These are phyloP conservation scores for Gadus macrocephalus DNA, from an alignment of 2,113 vertebrate genomes.

Conservation along the genomic window DNA sequence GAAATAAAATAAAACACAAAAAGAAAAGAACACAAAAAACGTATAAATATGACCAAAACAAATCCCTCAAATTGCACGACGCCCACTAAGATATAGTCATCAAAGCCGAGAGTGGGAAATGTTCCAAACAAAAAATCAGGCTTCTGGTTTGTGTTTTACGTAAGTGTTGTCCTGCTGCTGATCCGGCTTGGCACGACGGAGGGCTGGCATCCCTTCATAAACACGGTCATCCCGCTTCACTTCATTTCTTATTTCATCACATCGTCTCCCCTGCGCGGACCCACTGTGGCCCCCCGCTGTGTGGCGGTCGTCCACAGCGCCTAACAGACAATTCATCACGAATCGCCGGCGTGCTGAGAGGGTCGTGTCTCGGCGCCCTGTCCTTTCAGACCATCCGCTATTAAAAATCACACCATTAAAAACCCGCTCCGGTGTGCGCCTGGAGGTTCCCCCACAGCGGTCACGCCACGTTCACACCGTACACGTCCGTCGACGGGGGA, in stretches of 20 bases:
- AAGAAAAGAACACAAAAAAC: not conserved
- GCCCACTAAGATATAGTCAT: not conserved
- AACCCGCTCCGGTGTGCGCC: too few species aligned
- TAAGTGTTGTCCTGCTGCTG: not conserved
- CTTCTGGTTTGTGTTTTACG: slow-evolving; percentile 8
- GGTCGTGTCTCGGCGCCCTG: too few species aligned
- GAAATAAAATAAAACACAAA: not conserved
- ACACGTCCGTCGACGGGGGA: too few species aligned
- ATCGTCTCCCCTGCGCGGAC: too few species aligned
- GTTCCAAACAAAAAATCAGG: not conserved
- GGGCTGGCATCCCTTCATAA: not conserved
- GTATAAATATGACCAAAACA: slow-evolving; percentile 13
- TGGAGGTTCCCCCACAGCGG: too few species aligned
- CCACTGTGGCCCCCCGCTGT: too few species aligned
- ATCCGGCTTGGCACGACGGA: not conserved
- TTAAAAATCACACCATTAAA: too few species aligned
- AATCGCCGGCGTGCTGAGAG: too few species aligned
- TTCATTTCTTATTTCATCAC: not conserved
- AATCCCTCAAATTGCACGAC: slow-evolving; percentile 13
- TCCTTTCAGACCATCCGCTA: too few species aligned
- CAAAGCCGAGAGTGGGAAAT: slow-evolving; percentile 4
- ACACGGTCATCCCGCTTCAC: not conserved
- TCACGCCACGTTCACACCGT: too few species aligned
- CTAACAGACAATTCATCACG: too few species aligned
- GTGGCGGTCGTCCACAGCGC: too few species aligned